A percentile compares a stretch with the other conserved stretches of the same genome.
Conservation (phyloP, 2,113 vertebrate species). For the Mus pahari region DNA sequence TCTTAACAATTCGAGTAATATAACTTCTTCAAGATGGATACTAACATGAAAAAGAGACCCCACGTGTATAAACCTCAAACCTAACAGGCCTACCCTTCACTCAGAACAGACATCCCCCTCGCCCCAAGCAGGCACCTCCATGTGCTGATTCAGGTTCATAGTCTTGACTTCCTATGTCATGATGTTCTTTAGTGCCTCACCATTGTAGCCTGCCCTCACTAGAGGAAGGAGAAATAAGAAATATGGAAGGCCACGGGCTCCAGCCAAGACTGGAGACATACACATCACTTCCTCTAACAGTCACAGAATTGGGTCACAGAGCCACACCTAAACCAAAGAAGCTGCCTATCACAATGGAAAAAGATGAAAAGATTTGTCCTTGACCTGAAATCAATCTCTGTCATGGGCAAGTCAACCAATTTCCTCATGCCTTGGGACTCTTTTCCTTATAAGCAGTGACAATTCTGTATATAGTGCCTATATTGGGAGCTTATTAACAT, state of each 20-base stretch:
- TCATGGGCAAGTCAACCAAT: background rate
- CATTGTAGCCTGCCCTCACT: background rate
- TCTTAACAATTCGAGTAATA: constrained; percentile 35
- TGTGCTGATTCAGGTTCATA: background rate
- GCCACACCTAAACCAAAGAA: background rate
- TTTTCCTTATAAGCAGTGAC: constrained; percentile 3
- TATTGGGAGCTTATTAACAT: background rate
- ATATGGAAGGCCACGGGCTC: background rate
- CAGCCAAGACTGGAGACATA: background rate
- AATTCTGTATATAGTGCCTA: background rate
- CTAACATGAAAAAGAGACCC: background rate
- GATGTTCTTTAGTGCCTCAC: background rate
- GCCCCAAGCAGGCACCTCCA: background rate
- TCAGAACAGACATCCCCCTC: background rate
- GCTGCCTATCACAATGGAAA: background rate
- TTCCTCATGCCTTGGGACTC: background rate
- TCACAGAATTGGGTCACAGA: background rate
- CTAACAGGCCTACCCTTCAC: background rate
- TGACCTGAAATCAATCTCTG: background rate
- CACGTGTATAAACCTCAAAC: background rate
- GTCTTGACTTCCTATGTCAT: background rate
- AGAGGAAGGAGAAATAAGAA: background rate
- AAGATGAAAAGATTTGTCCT: background rate
- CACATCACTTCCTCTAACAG: background rate
- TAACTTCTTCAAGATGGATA: background rate